Evolutionary conservation across 2,888 invertebrate species (phyloP), one percentile per base, ranked within the genome.

Genomic region (Athalia rosae): DNA sequence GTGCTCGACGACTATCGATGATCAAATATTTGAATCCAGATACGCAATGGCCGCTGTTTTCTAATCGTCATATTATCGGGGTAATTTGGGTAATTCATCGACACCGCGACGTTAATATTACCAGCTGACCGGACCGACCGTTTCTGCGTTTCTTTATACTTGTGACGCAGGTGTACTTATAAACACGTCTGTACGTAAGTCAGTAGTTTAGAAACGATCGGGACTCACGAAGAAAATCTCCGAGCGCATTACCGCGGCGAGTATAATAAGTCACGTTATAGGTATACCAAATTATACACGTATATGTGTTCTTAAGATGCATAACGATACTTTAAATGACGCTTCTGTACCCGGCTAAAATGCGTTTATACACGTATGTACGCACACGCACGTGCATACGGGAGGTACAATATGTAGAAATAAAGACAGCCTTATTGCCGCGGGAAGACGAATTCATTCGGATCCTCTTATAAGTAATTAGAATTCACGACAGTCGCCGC

Each of bases 1-100:
- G 69, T 77, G 63, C 76, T 48, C 13, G 73, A 53, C 13, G 73
- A 53, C 62, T 56, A 62, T 50, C 62, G 61, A 77, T 69, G 59
- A 50, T 76, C 76, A 63, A 76, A 48, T 50, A 62, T 58, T 63
- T 28, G 76, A 76, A 50, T 61, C 63, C 53, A 63, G 61, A 53
- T 63, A 63, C n/a, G n/a, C 76, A 61, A 71, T 71, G 76, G 50
- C 61, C 48, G 45, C 69, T 61, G 77, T 77, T 47, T 77, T 67
- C 77, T 77, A 69, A 77, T 69, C 77, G 61, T 41, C 59, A 58
- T 47, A 77, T 77, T 77, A 77, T n/a, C n/a, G n/a, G n/a, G n/a
- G n/a, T n/a, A n/a, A n/a, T n/a, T n/a, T n/a, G n/a, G n/a, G n/a
- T n/a, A n/a, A 77, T 71, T 50, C 28, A 63, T 61, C 48, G 63